phyloP scores from a whole-genome alignment of 2,797 vertebrate genomes.

The Clarias pachynema region DNA sequence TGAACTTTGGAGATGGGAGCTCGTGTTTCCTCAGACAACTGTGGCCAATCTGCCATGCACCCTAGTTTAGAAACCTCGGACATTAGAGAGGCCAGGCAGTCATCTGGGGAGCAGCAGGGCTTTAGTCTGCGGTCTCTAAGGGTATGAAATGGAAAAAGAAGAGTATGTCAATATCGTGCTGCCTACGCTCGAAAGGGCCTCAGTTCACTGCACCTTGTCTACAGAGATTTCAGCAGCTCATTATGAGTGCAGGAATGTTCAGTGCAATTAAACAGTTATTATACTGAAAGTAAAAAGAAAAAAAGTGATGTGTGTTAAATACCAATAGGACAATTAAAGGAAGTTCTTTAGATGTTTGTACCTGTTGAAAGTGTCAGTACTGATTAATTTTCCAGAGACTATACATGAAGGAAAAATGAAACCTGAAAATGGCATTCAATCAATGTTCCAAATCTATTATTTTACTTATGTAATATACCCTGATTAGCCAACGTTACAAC shows the following conservation, averaged over 20 bases:
- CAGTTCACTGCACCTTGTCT: not conserved
- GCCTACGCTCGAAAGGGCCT: constrained; percentile 19
- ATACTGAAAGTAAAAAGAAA: not conserved
- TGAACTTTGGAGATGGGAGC: constrained; percentile 74
- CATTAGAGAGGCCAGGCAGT: constrained; percentile 56
- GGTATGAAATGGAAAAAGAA: constrained; percentile 42
- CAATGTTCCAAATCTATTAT: not conserved
- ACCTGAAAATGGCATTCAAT: not conserved
- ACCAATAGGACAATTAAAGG: not conserved
- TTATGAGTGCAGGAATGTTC: constrained; percentile 28
- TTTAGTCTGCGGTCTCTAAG: constrained; percentile 43
- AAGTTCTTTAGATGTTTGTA: constrained; percentile 2
- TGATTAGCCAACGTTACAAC: too few relatives aligned
- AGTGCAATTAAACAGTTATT: constrained; percentile 24
- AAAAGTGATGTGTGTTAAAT: not conserved
- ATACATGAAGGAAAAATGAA: not conserved
- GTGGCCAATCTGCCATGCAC: constrained; percentile 62
- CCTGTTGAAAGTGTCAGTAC: not conserved
- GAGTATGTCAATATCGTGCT: constrained; percentile 39
- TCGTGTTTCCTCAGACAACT: constrained; percentile 79
- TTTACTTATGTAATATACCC: not conserved
- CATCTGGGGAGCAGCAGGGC: constrained; percentile 48
- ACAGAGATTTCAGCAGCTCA: constrained; percentile 25
- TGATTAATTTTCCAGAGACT: not conserved
- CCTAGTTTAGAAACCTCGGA: constrained; percentile 57